Percentiles rank a stretch among this genome's conserved stretches.
phyloP scores from a whole-genome alignment of 2,888 invertebrate genomes.

The Cheilosia pagana region DNA sequence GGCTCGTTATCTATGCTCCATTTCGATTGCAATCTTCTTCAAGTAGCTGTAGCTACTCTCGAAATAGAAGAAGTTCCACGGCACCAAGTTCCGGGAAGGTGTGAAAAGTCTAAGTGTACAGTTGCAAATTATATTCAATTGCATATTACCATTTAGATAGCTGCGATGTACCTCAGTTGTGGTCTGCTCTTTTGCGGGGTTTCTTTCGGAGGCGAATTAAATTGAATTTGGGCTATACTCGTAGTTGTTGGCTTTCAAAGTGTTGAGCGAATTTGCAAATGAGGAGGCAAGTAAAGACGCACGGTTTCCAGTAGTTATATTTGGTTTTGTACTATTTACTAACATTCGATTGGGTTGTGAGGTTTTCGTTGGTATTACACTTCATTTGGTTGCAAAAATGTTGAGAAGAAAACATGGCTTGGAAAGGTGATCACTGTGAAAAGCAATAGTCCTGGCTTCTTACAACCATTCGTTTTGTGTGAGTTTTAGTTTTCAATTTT shows the following conservation, averaged over 20 bases:
- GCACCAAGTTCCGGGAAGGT: conserved; percentile 61
- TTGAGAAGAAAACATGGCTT: neutral
- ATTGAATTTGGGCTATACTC: conserved; percentile 66
- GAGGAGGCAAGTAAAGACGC: conserved; percentile 4
- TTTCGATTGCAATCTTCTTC: conserved; percentile 65
- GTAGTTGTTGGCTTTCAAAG: conserved; percentile 38
- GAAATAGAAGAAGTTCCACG: conserved; percentile 44
- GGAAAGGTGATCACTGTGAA: too few species aligned
- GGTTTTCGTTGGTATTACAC: neutral
- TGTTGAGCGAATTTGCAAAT: conserved; percentile 11
- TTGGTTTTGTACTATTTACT: neutral
- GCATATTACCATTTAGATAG: conserved; percentile 75
- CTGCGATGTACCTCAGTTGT: conserved; percentile 20
- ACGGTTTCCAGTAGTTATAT: conserved; percentile 23
- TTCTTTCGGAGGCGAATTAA: conserved; percentile 50
- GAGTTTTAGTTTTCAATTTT: too few species aligned
- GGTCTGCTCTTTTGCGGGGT: conserved; percentile 5
- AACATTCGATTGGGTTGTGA: neutral
- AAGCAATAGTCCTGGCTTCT: too few species aligned
- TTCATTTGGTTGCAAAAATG: neutral
- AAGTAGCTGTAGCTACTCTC: conserved; percentile 32
- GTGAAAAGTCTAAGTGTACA: conserved; percentile 70
- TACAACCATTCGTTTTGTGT: too few species aligned
- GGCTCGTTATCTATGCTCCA: conserved; percentile 48
- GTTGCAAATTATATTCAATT: conserved; percentile 75